phyloP scores from a whole-genome alignment of 1,140 invertebrate species.

The Caenorhabditis briggsae region DNA sequence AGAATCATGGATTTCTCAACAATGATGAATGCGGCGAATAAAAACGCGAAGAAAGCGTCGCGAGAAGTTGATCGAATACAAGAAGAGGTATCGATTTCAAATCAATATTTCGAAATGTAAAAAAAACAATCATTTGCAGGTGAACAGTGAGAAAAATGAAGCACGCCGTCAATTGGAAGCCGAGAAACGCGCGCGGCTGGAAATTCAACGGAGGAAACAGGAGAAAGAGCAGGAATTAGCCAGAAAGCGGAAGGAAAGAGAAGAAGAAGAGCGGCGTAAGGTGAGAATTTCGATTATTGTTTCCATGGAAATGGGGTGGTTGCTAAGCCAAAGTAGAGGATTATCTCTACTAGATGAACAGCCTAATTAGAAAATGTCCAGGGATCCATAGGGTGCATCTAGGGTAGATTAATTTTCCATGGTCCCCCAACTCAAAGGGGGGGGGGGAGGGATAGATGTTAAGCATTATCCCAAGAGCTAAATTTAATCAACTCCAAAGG shows the following conservation, averaged over 20 bases:
- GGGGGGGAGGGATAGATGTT: no score
- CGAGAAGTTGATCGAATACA: conserved; percentile 46
- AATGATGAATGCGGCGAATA: conserved; percentile 19
- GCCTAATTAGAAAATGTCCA: no score
- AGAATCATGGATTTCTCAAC: conserved; percentile 17
- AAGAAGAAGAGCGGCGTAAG: conserved; percentile 39
- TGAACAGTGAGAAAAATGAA: conserved; percentile 12
- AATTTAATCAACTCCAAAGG: no score
- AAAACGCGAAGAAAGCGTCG: conserved; percentile 38
- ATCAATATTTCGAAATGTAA: neutral
- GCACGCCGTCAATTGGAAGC: conserved; percentile 28
- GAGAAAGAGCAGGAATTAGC: conserved; percentile 36
- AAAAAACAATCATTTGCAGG: conserved; percentile 1
- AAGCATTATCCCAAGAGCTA: no score
- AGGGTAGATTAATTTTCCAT: no score
- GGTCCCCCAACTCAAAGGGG: no score
- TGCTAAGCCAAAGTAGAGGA: no score
- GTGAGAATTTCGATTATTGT: neutral
- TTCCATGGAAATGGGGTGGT: no score
- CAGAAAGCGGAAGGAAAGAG: conserved; percentile 15
- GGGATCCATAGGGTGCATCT: no score
- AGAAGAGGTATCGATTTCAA: conserved; percentile 28
- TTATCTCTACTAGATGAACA: no score
- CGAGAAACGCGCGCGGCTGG: conserved; percentile 4
- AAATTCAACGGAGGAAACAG: conserved; percentile 40